Evolutionary conservation across 1,140 invertebrate species (phyloP), one percentile per base, ranked within the genome.

Genomic region (Macrobrachium nipponense): DNA sequence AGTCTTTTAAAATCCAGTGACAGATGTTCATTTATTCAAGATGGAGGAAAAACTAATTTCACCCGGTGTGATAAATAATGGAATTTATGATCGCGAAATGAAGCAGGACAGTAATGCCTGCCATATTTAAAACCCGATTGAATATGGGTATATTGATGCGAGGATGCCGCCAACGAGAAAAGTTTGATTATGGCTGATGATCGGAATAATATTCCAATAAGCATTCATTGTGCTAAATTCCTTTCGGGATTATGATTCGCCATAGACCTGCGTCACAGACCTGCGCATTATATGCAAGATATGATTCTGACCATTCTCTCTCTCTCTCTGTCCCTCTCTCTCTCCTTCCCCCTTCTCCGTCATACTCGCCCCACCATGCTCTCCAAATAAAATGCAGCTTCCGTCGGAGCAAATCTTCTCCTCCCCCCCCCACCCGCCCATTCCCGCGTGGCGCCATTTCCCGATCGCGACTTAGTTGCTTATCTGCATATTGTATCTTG

Each of bases 401-500:
- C 58, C 20, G 4, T 23, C 10, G 23, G 15, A 18, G 51, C 6
- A 8, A 15, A 23, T 4, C 75, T 61, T 0, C 23, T 11, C 20
- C 7, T 11, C 23, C 44, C 76, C 27, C 75, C 75, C 8, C 23
- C 51, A 2, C 44, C 20, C 36, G 18, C 58, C 2, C 7, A 7
- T 12, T 18, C 59, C 76, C 43, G 5, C 73, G 44, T 8, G n/a
- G 0, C 44, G n/a, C 23, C 73, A 36, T 36, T 36, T 36, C 4
- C 27, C 27, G 1, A 1, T 2, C 4, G 27, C 27, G n/a, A n/a
- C 14, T 36, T 11, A 70, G 20, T 43, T 43, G 68, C 68, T 70
- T 70, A 70, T 70, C 68, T n/a, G 68, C 36, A 27, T 70, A 70
- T 70, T 70, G 36, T 70, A n/a, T 27, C 23, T 10, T 70, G 68